These are phyloP conservation scores for Ceratothoa steindachneri DNA, from an alignment of 2,888 invertebrate species.

Conservation along the genomic window DNA sequence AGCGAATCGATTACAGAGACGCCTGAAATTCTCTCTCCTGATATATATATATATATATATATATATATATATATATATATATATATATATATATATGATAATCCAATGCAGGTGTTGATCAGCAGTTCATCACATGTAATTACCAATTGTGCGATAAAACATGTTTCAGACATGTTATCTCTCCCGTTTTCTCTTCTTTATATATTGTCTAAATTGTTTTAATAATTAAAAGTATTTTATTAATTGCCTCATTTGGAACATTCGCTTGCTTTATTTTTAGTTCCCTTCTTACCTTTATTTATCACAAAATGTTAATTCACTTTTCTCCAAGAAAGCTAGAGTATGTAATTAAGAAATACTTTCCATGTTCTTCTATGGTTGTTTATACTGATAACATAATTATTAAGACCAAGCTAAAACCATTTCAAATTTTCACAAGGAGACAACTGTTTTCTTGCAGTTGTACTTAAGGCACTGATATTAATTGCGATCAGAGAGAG, in stretches of 20 bases:
- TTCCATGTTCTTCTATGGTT: too few species aligned
- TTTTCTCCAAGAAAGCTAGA: neutral
- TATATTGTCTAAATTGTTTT: neutral
- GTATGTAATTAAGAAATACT: too few species aligned
- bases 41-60: neutral
- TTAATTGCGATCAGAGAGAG: too few species aligned
- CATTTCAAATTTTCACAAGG: too few species aligned
- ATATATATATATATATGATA: neutral
- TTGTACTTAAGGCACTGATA: too few species aligned
- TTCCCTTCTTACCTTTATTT: neutral
- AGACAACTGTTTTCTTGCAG: too few species aligned
- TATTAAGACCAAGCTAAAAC: too few species aligned
- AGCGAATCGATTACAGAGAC: too few species aligned
- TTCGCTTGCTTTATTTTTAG: neutral
- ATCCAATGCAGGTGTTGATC: neutral
- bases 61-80: neutral
- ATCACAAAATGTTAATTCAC: neutral
- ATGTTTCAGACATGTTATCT: neutral
- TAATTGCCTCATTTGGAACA: too few species aligned
- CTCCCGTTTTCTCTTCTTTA: neutral
- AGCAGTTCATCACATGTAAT: constrained; percentile 10
- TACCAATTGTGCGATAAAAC: constrained; percentile 1
- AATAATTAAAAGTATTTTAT: neutral
- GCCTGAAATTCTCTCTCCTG: too few species aligned
- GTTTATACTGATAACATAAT: too few species aligned